Base-by-base conservation (phyloP, 2,888 invertebrate genomes). In the Eupithecia subfuscata region DNA sequence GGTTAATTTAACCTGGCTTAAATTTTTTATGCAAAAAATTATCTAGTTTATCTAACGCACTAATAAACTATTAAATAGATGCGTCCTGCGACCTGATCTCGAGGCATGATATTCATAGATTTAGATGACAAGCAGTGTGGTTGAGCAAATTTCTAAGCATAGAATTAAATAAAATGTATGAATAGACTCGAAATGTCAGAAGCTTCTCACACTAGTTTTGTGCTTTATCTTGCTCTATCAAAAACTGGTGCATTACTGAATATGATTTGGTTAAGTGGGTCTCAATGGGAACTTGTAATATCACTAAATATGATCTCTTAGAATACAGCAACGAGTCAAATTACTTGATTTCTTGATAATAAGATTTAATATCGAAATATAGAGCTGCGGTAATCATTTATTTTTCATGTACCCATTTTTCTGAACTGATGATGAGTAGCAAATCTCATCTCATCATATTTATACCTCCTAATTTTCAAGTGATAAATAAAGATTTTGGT, bases 131-230 rank as follows among this genome's bases (percentile, higher is more conserved):
- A 76, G 82, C 74, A 77, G 77, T 73, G 69, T 75, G 77, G 81
- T 81, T 80, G 75, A 80, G 78, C 80, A 80, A 81, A 81, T 74
- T 75, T 78, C 77, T 74, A 78, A 75, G 73, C 73, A 77, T 82
- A 75, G 81, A 81, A 85, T 82, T 83, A 82, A 81, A 84, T 83
- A 82, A 81, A 84, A 83, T 84, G 85, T 86, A 85, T 83, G 85
- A 81, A 84, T 83, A 79, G 74, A 80, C 82, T 83, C 75, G 76
- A 87, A 89, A 89, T 87, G 87, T 84, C 87, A 87, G 77, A 80
- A 76, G 83, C 79, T 83, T 87, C 87, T 85, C 86, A 86, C 85
- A 86, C 82, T 79, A 77, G 74, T 45, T 77, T 37, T 56, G 71
- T 52, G 70, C 75, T 79, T 75, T 76, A 77, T 78, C 80, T 76